Percentiles rank a stretch among this genome's conserved stretches.
phyloP scores from a whole-genome alignment of 2,797 vertebrate species.

The Cephalopachus bancanus region DNA sequence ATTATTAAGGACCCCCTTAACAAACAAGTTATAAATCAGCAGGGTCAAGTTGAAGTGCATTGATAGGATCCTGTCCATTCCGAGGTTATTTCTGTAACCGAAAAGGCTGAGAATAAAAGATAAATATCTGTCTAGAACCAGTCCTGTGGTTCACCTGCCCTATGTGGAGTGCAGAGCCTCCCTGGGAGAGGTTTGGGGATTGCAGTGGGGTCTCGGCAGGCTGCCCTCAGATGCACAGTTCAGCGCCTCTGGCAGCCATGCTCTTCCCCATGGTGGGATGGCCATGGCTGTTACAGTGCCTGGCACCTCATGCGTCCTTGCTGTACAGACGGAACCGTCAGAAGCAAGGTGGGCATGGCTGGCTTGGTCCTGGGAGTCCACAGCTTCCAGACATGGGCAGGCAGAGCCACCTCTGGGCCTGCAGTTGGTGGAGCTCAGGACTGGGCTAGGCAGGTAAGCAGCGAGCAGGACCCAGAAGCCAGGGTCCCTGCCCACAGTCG shows the following conservation, averaged over 20 bases:
- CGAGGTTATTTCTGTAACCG: conserved; percentile 90
- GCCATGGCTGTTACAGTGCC: background rate
- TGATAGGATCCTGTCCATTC: conserved; percentile 92
- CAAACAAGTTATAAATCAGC: conserved; percentile 93
- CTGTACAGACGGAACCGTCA: fast-evolving
- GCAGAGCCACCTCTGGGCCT: background rate
- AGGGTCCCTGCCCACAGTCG: fast-evolving
- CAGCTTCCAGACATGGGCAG: fast-evolving
- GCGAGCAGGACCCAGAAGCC: too few relatives aligned
- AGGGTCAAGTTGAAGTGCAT: conserved; percentile 90
- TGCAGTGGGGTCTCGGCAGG: too few relatives aligned
- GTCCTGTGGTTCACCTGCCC: background rate
- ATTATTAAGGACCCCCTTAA: conserved; percentile 95
- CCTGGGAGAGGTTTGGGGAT: background rate
- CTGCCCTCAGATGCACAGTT: too few relatives aligned
- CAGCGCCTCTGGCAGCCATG: too few relatives aligned
- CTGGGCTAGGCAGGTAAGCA: background rate
- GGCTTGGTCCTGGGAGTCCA: fast-evolving
- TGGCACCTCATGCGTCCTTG: fast-evolving
- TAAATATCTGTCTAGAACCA: conserved; percentile 79
- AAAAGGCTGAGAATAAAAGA: conserved; percentile 88
- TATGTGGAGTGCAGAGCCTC: background rate
- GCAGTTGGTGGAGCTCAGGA: fast-evolving
- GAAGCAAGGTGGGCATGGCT: background rate
- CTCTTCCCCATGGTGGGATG: background rate